Evolutionary conservation across 1,140 invertebrate genomes (phyloP).

Genomic region (Oedothorax gibbosus): DNA sequence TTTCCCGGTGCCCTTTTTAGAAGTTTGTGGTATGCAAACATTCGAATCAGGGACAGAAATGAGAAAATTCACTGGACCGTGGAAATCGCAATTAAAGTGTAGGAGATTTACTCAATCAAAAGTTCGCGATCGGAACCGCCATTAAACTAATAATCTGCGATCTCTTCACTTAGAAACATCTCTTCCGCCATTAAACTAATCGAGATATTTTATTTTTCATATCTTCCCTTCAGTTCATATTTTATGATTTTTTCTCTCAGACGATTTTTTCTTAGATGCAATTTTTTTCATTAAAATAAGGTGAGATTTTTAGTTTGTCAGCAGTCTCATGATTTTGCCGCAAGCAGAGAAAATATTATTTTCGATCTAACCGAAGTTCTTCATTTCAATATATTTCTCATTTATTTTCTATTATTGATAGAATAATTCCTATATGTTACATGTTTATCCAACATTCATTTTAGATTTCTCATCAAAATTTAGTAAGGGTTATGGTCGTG

Average conservation of each 20-base stretch:
- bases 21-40: slow-evolving; percentile 36
- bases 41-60: slow-evolving; percentile 27
- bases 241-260: background rate
- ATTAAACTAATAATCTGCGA: slow-evolving; percentile 34
- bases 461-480: slow-evolving; percentile 17
- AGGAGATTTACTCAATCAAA: slow-evolving; percentile 45
- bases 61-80: slow-evolving; percentile 29
- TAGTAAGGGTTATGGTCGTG: slow-evolving; percentile 9
- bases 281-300: background rate
- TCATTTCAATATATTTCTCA: slow-evolving; percentile 5
- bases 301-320: background rate
- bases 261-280: too few species aligned
- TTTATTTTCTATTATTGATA: slow-evolving; percentile 2
- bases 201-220: background rate
- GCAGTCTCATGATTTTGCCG: slow-evolving; percentile 37
- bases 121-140: slow-evolving; percentile 7
- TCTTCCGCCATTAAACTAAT: slow-evolving; percentile 35
- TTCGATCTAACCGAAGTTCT: background rate
- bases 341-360: slow-evolving; percentile 1
- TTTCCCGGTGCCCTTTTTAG: background rate
- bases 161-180: slow-evolving; percentile 14
- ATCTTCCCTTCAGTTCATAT: background rate
- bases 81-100: slow-evolving; percentile 35
- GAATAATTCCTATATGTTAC: slow-evolving; percentile 19
- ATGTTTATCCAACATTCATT: background rate